Percentiles rank a stretch among this genome's conserved stretches.
Evolutionary conservation across 2,113 vertebrate genomes (phyloP).

Genomic region (Cololabis saira): DNA sequence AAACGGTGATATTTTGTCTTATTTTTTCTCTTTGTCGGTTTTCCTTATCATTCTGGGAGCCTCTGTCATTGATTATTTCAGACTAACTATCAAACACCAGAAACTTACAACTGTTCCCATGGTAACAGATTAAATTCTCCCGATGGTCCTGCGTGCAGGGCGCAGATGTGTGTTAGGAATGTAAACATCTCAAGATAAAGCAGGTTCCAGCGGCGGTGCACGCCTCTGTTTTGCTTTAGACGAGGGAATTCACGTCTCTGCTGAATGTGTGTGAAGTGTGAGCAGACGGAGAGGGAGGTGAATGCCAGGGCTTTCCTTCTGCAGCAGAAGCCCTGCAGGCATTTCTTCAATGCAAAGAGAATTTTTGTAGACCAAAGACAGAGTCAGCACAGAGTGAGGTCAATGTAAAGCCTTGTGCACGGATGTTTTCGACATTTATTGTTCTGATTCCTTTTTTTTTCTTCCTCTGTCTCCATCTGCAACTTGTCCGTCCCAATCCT

Average conservation of each 20-base stretch:
- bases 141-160: constrained; percentile 39
- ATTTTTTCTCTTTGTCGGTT: constrained; percentile 24
- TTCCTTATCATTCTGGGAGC: constrained; percentile 45
- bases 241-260: constrained; percentile 66
- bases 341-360: constrained; percentile 45
- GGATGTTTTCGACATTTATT: constrained; percentile 37
- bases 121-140: constrained; percentile 61
- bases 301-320: constrained; percentile 41
- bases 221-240: constrained; percentile 50
- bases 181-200: constrained; percentile 48
- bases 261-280: constrained; percentile 59
- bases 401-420: constrained; percentile 22
- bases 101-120: constrained; percentile 67
- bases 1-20: constrained; percentile 12
- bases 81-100: constrained; percentile 52
- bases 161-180: constrained; percentile 55
- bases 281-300: constrained; percentile 31
- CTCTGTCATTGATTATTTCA: constrained; percentile 51
- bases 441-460: constrained; percentile 11
- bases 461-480: neutral
- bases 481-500: neutral
- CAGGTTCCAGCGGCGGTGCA: constrained; percentile 36
- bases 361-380: constrained; percentile 51
- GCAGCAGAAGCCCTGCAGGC: constrained; percentile 45
- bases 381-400: constrained; percentile 30